Evolutionary conservation across 2,888 invertebrate genomes (phyloP).

Genomic region (Cerastoderma edule): DNA sequence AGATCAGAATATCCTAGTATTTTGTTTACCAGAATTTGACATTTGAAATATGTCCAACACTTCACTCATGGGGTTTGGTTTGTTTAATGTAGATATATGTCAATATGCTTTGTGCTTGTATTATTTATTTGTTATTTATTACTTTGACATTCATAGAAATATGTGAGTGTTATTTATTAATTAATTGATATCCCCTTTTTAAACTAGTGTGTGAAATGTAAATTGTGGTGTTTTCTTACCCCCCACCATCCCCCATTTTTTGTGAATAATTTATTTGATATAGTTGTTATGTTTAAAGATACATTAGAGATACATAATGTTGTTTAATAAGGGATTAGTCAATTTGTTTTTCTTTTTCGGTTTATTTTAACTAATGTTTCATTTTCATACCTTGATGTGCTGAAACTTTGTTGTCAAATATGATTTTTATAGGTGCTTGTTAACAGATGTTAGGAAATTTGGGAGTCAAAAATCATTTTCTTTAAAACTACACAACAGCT

Average conservation of each 20-base stretch:
- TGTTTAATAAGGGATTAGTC: slow-evolving; percentile 14
- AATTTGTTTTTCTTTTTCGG: slow-evolving; percentile 9
- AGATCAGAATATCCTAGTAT: no score
- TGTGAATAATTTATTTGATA: slow-evolving; percentile 25
- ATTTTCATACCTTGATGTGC: no score
- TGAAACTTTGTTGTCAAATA: no score
- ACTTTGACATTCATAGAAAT: slow-evolving; percentile 29
- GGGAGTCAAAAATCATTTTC: no score
- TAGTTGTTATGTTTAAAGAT: slow-evolving; percentile 17
- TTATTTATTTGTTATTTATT: slow-evolving; percentile 37
- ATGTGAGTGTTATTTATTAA: slow-evolving; percentile 41
- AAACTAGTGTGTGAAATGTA: slow-evolving; percentile 6
- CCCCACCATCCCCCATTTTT: slow-evolving; percentile 4
- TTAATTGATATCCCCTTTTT: background rate
- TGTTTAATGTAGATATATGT: slow-evolving; percentile 23
- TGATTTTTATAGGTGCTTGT: no score
- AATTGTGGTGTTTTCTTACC: slow-evolving; percentile 11
- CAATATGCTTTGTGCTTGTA: slow-evolving; percentile 19
- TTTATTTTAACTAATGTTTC: no score
- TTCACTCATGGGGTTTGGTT: slow-evolving; percentile 10
- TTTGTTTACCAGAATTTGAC: no score
- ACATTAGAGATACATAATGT: no score
- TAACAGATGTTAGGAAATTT: no score
- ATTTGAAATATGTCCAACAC: no score
- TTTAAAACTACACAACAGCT: no score